phyloP scores from a whole-genome alignment of 1,140 invertebrate genomes.

The Scaptomyza pallida region DNA sequence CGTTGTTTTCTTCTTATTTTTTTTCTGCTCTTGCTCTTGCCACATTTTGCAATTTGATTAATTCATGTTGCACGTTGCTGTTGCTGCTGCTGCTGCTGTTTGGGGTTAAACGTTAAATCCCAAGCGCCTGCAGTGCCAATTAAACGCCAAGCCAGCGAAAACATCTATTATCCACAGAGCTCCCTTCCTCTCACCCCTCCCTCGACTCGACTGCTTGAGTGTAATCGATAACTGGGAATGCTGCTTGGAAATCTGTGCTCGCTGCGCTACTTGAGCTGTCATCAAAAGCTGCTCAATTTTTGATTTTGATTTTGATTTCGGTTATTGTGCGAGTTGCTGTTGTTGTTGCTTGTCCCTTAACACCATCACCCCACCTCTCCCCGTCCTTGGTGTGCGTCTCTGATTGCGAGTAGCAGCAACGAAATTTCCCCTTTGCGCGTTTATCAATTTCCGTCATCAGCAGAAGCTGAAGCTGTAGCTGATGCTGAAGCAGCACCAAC shows the following conservation, averaged over 20 bases:
- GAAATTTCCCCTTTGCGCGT: slow-evolving; percentile 54
- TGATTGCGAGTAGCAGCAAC: slow-evolving; percentile 58
- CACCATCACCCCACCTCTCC: neutral
- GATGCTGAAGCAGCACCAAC: neutral
- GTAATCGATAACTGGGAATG: slow-evolving; percentile 35
- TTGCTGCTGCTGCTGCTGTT: neutral
- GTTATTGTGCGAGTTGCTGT: slow-evolving; percentile 49
- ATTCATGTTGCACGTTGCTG: slow-evolving; percentile 62
- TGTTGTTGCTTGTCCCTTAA: no score
- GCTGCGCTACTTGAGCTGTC: slow-evolving; percentile 70
- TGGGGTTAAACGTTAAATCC: slow-evolving; percentile 23
- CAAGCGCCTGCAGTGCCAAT: slow-evolving; percentile 40
- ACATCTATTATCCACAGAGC: slow-evolving; percentile 5
- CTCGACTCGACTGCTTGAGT: neutral
- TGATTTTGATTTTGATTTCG: slow-evolving; percentile 79
- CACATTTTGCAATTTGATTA: slow-evolving; percentile 75
- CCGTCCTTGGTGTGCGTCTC: slow-evolving; percentile 3
- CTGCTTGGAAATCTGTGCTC: slow-evolving; percentile 5
- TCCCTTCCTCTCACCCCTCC: neutral
- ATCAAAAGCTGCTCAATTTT: slow-evolving; percentile 82
- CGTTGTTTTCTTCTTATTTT: slow-evolving; percentile 11
- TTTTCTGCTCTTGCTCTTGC: slow-evolving; percentile 18
- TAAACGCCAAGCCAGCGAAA: slow-evolving; percentile 11
- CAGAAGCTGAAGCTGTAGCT: no score
- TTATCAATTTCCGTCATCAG: slow-evolving; percentile 82